Conservation (phyloP, 1,140 invertebrate genomes). For the Drosophila sucinea region DNA sequence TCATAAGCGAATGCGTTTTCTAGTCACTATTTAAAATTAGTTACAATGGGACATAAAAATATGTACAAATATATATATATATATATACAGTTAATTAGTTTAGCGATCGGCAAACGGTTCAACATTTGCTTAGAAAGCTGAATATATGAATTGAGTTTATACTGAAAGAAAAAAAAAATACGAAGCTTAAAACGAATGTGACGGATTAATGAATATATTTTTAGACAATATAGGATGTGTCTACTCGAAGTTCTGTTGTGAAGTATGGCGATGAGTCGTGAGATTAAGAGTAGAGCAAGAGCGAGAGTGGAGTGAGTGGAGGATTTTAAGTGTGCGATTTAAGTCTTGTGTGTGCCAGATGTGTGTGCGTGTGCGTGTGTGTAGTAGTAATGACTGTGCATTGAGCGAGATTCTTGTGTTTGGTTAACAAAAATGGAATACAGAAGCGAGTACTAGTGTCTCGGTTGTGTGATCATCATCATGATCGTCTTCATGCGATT, state of each 20-base stretch:
- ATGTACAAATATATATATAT: neutral
- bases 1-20: conserved; percentile 61
- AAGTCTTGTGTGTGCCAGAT: neutral
- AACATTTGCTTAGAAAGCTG: conserved; percentile 53
- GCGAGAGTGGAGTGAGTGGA: too few species aligned
- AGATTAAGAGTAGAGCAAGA: neutral
- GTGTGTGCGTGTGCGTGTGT: neutral
- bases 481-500: neutral
- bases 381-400: neutral
- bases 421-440: conserved; percentile 50
- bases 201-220: neutral
- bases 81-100: conserved; percentile 2
- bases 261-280: too few species aligned
- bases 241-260: neutral
- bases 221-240: neutral
- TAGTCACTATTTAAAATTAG: conserved; percentile 57
- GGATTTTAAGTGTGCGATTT: too few species aligned
- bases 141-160: conserved; percentile 5
- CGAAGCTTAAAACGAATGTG: neutral
- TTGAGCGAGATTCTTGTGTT: neutral
- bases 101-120: conserved; percentile 52
- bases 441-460: conserved; percentile 31
- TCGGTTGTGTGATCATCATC: conserved; percentile 11
- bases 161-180: neutral
- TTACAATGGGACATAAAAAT: conserved; percentile 30